Evolutionary conservation across 2,113 vertebrate species (phyloP), one percentile per base, ranked within the genome.

Genomic region (Ursus arctos): DNA sequence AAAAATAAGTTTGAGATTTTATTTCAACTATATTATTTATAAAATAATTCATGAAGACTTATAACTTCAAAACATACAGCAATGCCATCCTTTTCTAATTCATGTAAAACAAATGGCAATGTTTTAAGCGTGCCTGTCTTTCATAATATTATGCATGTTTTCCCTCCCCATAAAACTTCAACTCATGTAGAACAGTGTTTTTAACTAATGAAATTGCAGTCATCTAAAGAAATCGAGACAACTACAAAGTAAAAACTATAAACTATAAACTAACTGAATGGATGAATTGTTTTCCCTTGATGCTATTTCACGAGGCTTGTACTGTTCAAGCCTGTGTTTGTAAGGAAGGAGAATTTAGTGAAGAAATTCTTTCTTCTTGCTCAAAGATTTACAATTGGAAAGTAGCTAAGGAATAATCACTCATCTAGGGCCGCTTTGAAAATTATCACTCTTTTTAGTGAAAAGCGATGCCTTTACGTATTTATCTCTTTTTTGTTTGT

Each of bases 1-100:
- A 84, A 97, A 97, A 96, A 92, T 59, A 47, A 88, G 51, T 84
- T 43, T 97, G 85, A 77, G 26, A 47, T 86, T 97, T 94, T 83
- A 89, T 90, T 97, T 96, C 61, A 94, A 36, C 77, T 33, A 6
- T 63, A 92, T 76, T 86, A 96, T 80, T 97, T 92, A 86, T 72
- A 96, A 92, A 96, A 77, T 92, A 96, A 97, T 90, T 95, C 19
- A 77, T 72, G 61, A 96, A 80, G 74, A 84, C 15, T 63, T 49
- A 85, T 57, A 72, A 84, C 51, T 93, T 94, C 57, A 93, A 84
- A 97, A 91, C 76, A 59, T 76, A 40, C 7, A 74, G 13, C 14
- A 88, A n/a, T 94, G 61, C 72, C 43, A 94, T 84, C 40, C 13
- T 93, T 93, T 86, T 79, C 13, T 53, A 89, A 89, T 83, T 97